phyloP scores from a whole-genome alignment of 2,888 invertebrate species.

The Chouioia cunea region DNA sequence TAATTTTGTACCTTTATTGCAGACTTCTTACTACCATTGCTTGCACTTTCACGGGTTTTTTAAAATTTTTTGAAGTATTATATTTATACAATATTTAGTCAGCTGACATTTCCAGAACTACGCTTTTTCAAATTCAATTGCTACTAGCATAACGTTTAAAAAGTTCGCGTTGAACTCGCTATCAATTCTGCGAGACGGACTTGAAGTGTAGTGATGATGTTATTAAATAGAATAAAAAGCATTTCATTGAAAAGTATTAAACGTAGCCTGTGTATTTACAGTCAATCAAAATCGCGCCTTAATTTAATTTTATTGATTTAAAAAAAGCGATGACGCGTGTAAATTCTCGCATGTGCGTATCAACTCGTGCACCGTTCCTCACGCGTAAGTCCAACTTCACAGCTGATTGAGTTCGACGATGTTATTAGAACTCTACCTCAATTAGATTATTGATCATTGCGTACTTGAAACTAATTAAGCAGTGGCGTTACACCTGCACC shows the following conservation, averaged over 20 bases:
- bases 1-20: conserved; percentile 36
- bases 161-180: too few relatives aligned
- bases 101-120: too few relatives aligned
- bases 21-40: too few relatives aligned
- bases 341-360: neutral
- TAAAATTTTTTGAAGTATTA: too few relatives aligned
- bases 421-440: conserved; percentile 48
- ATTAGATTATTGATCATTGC: conserved; percentile 46
- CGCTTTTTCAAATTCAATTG: too few relatives aligned
- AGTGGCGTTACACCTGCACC: neutral
- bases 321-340: neutral
- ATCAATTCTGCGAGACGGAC: too few relatives aligned
- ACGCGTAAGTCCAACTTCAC: conserved; percentile 48
- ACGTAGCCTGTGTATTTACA: neutral
- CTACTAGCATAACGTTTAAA: too few relatives aligned
- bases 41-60: too few relatives aligned
- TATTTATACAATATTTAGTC: too few relatives aligned
- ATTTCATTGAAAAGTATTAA: too few relatives aligned
- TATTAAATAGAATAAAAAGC: too few relatives aligned
- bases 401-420: conserved; percentile 48
- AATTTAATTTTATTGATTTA: neutral
- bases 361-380: conserved; percentile 1
- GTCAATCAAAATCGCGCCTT: conserved; percentile 16
- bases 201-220: too few relatives aligned
- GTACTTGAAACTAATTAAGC: conserved; percentile 48